A percentile compares a stretch with the other conserved stretches of the same genome.
Evolutionary conservation across 53 echinoderm and acorn worm genomes (phyloP).

Genomic region (Patiria pectinifera): DNA sequence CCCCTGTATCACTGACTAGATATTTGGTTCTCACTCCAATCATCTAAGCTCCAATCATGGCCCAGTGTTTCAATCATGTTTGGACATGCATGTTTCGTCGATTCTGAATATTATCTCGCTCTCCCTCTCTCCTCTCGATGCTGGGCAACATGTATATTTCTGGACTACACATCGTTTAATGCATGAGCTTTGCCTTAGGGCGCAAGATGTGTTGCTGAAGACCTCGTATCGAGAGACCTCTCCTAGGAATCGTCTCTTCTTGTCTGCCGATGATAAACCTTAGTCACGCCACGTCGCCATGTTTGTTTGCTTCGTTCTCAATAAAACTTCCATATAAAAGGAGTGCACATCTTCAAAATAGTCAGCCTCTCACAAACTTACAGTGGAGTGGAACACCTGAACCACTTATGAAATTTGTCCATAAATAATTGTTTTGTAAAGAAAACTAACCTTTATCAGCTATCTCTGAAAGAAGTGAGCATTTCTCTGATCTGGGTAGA

Average conservation of each 20-base stretch:
- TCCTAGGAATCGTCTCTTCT: neutral
- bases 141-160: neutral
- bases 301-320: neutral
- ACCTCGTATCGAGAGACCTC: neutral
- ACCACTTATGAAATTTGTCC: too few species aligned
- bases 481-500: too few species aligned
- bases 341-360: neutral
- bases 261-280: neutral
- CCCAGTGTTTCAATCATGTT: constrained; percentile 39
- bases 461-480: too few species aligned
- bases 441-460: too few species aligned
- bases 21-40: neutral
- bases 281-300: constrained; percentile 21
- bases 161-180: constrained; percentile 17
- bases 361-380: neutral
- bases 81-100: constrained; percentile 16
- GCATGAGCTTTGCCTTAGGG: neutral
- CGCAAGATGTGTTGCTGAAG: constrained; percentile 19
- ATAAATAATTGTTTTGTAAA: too few species aligned
- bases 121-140: neutral
- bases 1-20: neutral
- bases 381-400: neutral
- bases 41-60: neutral
- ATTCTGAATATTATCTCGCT: neutral
- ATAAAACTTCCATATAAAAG: neutral